phyloP scores from a whole-genome alignment of 1,140 invertebrate species.

The Lordiphosa clarofinis region DNA sequence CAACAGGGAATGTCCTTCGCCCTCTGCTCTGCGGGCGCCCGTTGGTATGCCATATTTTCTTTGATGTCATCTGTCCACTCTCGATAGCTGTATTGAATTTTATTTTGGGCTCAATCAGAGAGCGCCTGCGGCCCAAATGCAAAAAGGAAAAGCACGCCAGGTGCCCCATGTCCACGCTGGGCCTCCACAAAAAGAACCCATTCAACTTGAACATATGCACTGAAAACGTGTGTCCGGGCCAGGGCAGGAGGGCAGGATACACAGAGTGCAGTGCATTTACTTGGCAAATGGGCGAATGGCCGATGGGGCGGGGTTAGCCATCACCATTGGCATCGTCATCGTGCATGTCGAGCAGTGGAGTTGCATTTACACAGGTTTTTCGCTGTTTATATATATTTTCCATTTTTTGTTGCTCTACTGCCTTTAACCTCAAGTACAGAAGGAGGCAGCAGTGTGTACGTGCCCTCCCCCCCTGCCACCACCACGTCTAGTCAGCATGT shows the following conservation, averaged over 20 bases:
- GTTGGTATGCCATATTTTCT: background rate
- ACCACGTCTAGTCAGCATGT: conserved; percentile 1
- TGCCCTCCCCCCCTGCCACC: conserved; percentile 9
- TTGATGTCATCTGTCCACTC: no score
- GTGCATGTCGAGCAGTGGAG: conserved; percentile 43
- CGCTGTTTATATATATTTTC: conserved; percentile 16
- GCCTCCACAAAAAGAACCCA: conserved; percentile 28
- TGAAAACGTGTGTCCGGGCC: conserved; percentile 12
- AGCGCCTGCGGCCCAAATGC: conserved; percentile 5
- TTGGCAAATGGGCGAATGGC: conserved; percentile 12
- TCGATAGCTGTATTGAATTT: background rate
- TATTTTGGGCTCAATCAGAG: conserved; percentile 12
- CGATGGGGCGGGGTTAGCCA: conserved; percentile 12
- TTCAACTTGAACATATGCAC: conserved; percentile 50
- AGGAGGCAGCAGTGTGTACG: conserved; percentile 20
- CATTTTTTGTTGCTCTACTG: conserved; percentile 30
- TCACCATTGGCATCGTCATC: conserved; percentile 6
- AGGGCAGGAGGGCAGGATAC: conserved; percentile 11
- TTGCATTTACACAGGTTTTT: conserved; percentile 39
- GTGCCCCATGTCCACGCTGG: conserved; percentile 6
- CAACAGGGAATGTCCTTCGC: no score
- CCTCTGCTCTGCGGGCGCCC: background rate
- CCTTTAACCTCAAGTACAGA: conserved; percentile 57
- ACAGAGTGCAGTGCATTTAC: conserved; percentile 31
- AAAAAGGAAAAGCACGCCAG: conserved; percentile 6